Conservation (phyloP, 2,113 vertebrate genomes). For the Oostethus manadensis region DNA sequence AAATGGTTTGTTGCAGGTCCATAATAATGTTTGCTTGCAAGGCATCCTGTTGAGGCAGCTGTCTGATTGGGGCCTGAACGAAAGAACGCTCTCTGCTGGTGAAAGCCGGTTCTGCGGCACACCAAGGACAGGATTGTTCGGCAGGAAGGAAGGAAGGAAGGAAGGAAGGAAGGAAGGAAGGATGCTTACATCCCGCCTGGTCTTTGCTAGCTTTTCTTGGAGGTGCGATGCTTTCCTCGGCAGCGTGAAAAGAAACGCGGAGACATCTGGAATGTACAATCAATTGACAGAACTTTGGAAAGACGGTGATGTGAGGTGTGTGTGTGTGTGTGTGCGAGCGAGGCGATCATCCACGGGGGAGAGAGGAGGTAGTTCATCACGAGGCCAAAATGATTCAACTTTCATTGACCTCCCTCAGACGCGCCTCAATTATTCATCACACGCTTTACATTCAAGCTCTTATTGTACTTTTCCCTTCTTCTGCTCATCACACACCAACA, state of each 20-base stretch:
- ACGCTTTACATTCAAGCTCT: slow-evolving; percentile 36
- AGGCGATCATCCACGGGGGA: slow-evolving; percentile 19
- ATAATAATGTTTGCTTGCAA: no score
- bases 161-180: no score
- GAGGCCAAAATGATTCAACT: slow-evolving; percentile 65
- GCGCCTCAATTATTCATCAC: slow-evolving; percentile 60
- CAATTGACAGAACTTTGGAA: slow-evolving; percentile 17
- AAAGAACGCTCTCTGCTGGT: no score
- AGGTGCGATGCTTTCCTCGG: not conserved
- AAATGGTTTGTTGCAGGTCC: no score
- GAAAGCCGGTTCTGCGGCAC: no score
- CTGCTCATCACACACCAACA: slow-evolving; percentile 21
- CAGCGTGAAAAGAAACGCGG: not conserved
- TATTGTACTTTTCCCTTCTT: slow-evolving; percentile 3
- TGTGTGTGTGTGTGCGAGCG: slow-evolving; percentile 3
- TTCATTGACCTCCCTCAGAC: slow-evolving; percentile 41
- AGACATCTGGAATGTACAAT: slow-evolving; percentile 10
- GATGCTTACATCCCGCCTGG: no score
- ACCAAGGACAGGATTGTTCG: no score
- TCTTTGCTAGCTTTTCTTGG: not conserved
- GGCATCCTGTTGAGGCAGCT: no score
- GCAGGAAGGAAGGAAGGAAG: no score
- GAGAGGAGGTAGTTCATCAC: slow-evolving; percentile 44
- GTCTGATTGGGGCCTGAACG: no score
- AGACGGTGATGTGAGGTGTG: not conserved